Base-by-base conservation (phyloP, 1,140 invertebrate genomes). In the Drosophila parvula region DNA sequence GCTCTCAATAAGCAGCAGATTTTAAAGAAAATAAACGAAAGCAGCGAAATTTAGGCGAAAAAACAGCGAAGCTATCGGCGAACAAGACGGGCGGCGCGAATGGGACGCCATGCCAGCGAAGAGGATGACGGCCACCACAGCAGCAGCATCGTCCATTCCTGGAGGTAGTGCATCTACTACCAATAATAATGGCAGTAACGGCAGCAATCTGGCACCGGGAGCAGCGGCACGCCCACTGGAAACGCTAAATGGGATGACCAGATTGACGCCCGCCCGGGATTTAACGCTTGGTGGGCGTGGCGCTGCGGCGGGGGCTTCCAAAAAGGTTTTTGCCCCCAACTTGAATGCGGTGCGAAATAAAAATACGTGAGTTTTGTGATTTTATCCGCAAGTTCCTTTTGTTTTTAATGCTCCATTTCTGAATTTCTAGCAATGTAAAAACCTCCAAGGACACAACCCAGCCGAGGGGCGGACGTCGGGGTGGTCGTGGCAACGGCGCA, bases 241-340 rank as follows among this genome's bases (percentile, higher is more conserved):
- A 41, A 64, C 68, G 12, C 48, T 74, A 1, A 90, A 90, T 47
- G 85, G 84, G 0, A 79, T 90, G 75, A 59, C 68, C 1, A 70
- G 85, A 6, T 28, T 91, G n/a, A 94, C 93, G 55, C 90, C 93
- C 18, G 93, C 93, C 0, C 85, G 94, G 53, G 94, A 94, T 68
- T 84, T 94, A 9, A 93, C 93, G 0, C 80, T 94, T 1, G 93
- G 93, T 18, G 91, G 91, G 18, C 76, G 85, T 18, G 90, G 90
- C n/a, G 71, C 76, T 1, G 51, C 48, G 1, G 40, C 62, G 1
- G 50, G 16, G 0, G 47, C 12, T 10, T 53, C 22, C 28, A 92
- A 91, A 44, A 92, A 92, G 22, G 84, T 90, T 0, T 92, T 92
- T 50, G 79, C 81, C 6, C 91, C 91, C 34, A 92, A 92, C 36